Evolutionary conservation across 2,797 vertebrate species (phyloP).

Genomic region (Pangasius sanitwongsei): DNA sequence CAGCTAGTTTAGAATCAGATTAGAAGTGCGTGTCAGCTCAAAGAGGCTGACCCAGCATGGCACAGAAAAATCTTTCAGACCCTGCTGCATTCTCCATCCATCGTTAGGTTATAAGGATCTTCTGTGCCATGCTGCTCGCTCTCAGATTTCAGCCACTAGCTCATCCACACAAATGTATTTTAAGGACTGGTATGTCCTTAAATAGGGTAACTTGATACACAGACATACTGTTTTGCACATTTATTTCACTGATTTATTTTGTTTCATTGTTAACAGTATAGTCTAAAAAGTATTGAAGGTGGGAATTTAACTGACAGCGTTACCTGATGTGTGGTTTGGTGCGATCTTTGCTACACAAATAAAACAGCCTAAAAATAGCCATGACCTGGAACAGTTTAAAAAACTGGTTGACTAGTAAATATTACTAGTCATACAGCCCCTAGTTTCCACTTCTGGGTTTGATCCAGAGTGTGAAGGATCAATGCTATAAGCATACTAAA

Average conservation of each 20-base stretch:
- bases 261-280: not conserved
- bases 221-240: not conserved
- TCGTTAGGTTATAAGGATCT: not conserved
- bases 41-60: not conserved
- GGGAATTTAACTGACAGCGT: not conserved
- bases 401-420: not conserved
- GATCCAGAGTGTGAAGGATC: not conserved
- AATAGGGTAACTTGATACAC: not conserved
- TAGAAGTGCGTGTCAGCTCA: not conserved
- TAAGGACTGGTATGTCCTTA: not conserved
- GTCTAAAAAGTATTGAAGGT: not conserved
- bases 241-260: not conserved
- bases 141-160: not conserved
- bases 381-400: not conserved
- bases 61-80: not conserved
- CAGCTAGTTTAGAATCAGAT: not conserved
- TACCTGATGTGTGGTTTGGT: not conserved
- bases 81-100: not conserved
- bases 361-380: not conserved
- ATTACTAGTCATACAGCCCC: not conserved
- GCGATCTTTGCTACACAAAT: not conserved
- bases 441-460: not conserved
- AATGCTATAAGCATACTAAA: not conserved
- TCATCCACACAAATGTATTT: not conserved
- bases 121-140: not conserved